Evolutionary conservation across 2,888 invertebrate species (phyloP), one percentile per base, ranked within the genome.

Genomic region (Habrosyne pyritoides): DNA sequence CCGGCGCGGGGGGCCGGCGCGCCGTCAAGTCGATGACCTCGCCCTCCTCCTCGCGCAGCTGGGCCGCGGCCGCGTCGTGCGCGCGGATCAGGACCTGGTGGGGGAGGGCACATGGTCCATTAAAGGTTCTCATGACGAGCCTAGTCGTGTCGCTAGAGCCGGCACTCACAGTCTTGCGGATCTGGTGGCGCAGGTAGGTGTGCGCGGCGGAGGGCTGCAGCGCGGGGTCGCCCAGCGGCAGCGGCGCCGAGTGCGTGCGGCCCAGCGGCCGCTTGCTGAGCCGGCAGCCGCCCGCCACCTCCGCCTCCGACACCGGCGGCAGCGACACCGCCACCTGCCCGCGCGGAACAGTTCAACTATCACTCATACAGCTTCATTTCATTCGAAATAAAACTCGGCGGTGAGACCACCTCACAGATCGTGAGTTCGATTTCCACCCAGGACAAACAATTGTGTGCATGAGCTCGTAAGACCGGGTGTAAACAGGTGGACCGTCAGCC

Each of bases 191-290:
- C 28, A 83, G 93, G 81, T 94, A 93, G 84, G 95, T 94, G 73
- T 95, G 95, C 60, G 94, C 94, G 64, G 84, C 61, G 85, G 93
- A 81, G 60, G 94, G 76, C 88, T 93, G 71, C 73, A 98, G 94
- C 94, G 97, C 95, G 22, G 98, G 97, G 90, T 98, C 97, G 0
- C 98, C 98, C 55, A 98, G 92, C 53, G 95, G 75, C 88, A 93
- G 76, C 77, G 94, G 64, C 58, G 98, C 98, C 49, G 98, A 98
- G 90, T 99, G 98, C 57, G 99, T 99, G 80, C 99, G 95, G 58
- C 98, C 98, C 71, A 98, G 93, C 30, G 97, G 97, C 53, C 97
- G 93, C 91, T 96, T 96, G 90, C 94, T 93, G 56, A 96, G 93
- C 73, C 96, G 93, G 66, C 94, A 94, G 93, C 67, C 93, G 63